Percentiles rank a stretch among this genome's conserved stretches.
Conservation (phyloP, 2,797 vertebrate species). For the Sebastes vulpes region DNA sequence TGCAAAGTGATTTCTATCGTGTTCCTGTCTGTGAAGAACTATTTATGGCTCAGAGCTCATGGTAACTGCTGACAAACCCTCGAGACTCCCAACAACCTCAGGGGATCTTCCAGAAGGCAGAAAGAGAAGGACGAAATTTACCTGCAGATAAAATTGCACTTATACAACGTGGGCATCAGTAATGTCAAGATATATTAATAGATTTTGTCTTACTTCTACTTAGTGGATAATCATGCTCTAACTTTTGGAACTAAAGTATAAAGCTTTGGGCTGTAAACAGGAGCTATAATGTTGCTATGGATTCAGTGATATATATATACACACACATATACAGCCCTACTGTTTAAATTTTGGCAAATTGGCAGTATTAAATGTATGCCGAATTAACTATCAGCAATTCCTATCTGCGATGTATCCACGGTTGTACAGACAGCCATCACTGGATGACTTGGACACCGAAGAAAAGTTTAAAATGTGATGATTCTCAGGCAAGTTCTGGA, state of each 20-base stretch:
- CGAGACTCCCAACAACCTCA: not conserved
- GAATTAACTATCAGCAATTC: too few species aligned
- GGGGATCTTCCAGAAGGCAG: not conserved
- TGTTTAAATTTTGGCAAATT: too few species aligned
- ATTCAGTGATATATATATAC: too few species aligned
- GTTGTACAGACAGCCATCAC: too few species aligned
- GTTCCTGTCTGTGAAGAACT: not conserved
- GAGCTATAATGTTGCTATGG: not conserved
- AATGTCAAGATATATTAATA: not conserved
- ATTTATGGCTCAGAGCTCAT: not conserved
- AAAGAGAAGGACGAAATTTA: not conserved
- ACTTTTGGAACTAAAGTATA: not conserved
- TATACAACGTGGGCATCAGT: too few species aligned
- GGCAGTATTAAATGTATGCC: too few species aligned
- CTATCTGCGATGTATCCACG: too few species aligned
- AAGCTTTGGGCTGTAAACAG: not conserved
- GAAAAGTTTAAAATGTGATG: too few species aligned
- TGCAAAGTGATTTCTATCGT: not conserved
- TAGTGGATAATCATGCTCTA: not conserved
- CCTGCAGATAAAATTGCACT: too few species aligned
- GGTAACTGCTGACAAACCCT: not conserved
- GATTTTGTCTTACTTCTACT: not conserved
- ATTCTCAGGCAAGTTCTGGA: too few species aligned
- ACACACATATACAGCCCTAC: too few species aligned
- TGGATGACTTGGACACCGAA: too few species aligned